Percentiles rank a stretch among this genome's conserved stretches.
Evolutionary conservation across 1,140 invertebrate species (phyloP).

Genomic region (Lepidurus apus): DNA sequence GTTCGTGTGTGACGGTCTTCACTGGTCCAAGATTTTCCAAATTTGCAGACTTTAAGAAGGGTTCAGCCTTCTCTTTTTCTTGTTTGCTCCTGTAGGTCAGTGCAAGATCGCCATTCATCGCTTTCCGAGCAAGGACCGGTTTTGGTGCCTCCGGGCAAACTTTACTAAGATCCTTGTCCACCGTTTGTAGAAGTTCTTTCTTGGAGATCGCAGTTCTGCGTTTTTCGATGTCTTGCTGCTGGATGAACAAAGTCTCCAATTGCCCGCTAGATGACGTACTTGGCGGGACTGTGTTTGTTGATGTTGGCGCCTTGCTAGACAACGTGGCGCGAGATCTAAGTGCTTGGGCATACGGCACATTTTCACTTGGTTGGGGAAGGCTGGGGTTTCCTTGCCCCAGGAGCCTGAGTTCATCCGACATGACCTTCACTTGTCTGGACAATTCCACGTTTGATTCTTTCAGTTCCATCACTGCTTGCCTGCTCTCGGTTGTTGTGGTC

Average conservation of each 20-base stretch:
- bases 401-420: neutral
- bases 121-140: neutral
- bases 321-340: neutral
- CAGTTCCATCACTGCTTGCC: neutral
- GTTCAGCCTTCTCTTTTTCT: slow-evolving; percentile 19
- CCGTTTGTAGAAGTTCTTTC: neutral
- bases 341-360: neutral
- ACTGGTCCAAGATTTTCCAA: neutral
- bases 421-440: neutral
- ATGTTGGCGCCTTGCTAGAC: neutral
- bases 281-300: neutral
- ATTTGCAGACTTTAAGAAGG: neutral
- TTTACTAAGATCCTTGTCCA: neutral
- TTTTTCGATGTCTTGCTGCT: no score
- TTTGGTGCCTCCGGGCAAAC: neutral
- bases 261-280: neutral
- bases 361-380: neutral
- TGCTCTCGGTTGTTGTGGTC: neutral
- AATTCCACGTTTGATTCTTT: neutral
- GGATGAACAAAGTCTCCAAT: neutral
- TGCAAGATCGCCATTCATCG: neutral
- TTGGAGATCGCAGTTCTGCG: slow-evolving; percentile 1
- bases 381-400: neutral
- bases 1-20: neutral
- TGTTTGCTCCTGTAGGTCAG: slow-evolving; percentile 13